Conservation (phyloP, 2,113 vertebrate genomes). For the Malaclemys terrapin region DNA sequence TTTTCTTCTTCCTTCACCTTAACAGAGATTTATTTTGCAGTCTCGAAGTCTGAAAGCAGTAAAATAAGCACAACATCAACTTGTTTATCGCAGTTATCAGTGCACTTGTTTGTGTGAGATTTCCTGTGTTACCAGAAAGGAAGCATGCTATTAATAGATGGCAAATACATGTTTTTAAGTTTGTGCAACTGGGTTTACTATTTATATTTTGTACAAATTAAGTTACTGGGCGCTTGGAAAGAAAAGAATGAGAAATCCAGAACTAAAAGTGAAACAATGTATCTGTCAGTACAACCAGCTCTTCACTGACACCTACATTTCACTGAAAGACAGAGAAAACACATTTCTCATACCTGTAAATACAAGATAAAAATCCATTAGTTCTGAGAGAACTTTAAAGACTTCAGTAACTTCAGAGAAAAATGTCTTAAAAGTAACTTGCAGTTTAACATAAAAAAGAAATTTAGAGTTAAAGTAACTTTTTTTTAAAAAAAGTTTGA, state of each 20-base stretch:
- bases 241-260: slow-evolving; percentile 29
- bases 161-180: slow-evolving; percentile 66
- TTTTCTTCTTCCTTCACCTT: neutral
- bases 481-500: neutral
- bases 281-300: neutral
- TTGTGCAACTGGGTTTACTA: slow-evolving; percentile 35
- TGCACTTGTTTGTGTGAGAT: slow-evolving; percentile 76
- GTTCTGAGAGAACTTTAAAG: slow-evolving; percentile 21
- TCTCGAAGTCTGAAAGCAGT: neutral
- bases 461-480: neutral
- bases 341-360: neutral
- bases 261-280: slow-evolving; percentile 8
- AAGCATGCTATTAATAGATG: slow-evolving; percentile 71
- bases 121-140: slow-evolving; percentile 77
- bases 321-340: slow-evolving; percentile 1
- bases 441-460: neutral
- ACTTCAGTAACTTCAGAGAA: slow-evolving; percentile 6
- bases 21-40: slow-evolving; percentile 4
- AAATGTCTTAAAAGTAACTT: slow-evolving; percentile 21
- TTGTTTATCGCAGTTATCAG: slow-evolving; percentile 76
- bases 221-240: neutral
- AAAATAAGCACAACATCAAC: slow-evolving; percentile 51
- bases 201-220: slow-evolving; percentile 53
- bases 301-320: slow-evolving; percentile 7
- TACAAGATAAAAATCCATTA: slow-evolving; percentile 34